Percentiles rank a stretch among this genome's conserved stretches.
Conservation (phyloP, 1,140 invertebrate species). For the Aradophagus sp. region DNA sequence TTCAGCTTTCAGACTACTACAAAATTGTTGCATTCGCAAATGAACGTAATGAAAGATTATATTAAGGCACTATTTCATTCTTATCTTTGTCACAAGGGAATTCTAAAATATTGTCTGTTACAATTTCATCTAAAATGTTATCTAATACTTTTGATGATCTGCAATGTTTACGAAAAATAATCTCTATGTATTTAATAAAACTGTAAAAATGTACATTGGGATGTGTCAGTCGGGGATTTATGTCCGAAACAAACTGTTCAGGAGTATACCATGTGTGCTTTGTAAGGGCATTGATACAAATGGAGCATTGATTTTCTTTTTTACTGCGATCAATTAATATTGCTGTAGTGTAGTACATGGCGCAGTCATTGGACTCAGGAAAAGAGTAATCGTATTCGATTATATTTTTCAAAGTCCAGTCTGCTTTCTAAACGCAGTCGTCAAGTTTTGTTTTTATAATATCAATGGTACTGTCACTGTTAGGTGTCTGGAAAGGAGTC, state of each 20-base stretch:
- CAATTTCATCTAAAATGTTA: background rate
- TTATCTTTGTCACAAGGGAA: background rate
- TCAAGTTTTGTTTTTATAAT: too few species aligned
- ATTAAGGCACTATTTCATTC: constrained; percentile 4
- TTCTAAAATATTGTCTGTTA: background rate
- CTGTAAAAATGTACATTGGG: constrained; percentile 3
- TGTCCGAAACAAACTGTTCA: background rate
- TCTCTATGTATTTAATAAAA: constrained; percentile 5
- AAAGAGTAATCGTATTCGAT: too few species aligned
- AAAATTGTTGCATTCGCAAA: constrained; percentile 1
- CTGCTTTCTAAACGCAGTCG: too few species aligned
- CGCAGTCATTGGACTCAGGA: too few species aligned
- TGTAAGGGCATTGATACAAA: background rate
- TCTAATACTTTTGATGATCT: background rate
- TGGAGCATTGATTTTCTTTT: background rate
- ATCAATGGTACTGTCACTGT: too few species aligned
- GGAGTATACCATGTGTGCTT: background rate
- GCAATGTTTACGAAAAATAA: constrained; percentile 5
- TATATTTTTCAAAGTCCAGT: too few species aligned
- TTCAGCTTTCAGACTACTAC: background rate
- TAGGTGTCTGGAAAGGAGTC: too few species aligned
- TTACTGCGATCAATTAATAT: too few species aligned
- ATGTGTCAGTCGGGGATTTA: background rate
- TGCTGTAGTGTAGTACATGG: too few species aligned
- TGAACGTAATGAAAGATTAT: background rate